Evolutionary conservation across 1,140 invertebrate species (phyloP).

Genomic region (Sarcophaga peregrina): DNA sequence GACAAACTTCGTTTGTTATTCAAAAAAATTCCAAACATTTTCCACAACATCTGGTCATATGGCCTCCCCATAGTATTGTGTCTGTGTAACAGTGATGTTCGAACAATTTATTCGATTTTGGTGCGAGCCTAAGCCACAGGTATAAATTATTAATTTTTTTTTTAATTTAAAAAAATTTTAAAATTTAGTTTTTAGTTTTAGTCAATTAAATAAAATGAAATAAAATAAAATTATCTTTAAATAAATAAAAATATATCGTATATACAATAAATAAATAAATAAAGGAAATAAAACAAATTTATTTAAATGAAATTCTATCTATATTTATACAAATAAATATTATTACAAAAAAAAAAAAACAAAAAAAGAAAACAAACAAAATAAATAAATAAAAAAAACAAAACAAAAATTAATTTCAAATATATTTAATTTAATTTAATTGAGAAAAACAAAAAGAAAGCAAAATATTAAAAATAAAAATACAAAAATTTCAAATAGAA

Average conservation of each 20-base stretch:
- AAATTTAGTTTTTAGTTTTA: constrained; percentile 9
- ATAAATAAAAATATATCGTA: not conserved
- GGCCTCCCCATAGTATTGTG: no score
- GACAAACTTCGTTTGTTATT: no score
- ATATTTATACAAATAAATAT: not conserved
- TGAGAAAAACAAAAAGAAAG: no score
- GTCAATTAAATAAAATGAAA: not conserved
- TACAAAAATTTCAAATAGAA: no score
- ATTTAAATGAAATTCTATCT: not conserved
- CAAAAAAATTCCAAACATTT: no score
- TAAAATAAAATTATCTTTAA: not conserved
- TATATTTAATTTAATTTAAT: no score
- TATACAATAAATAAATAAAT: no score
- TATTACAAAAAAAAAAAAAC: not conserved
- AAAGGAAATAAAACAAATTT: not conserved
- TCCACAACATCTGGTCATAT: no score
- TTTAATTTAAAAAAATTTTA: not conserved
- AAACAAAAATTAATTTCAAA: not conserved
- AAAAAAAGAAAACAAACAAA: not conserved
- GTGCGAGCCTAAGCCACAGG: no score
- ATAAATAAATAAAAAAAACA: not conserved
- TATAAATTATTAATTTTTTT: not conserved
- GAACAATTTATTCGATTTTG: no score
- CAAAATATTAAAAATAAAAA: no score
- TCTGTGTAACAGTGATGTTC: no score